Evolutionary conservation across 2,113 vertebrate genomes (phyloP), one percentile per base, ranked within the genome.

Genomic region (Leptosomus discolor): DNA sequence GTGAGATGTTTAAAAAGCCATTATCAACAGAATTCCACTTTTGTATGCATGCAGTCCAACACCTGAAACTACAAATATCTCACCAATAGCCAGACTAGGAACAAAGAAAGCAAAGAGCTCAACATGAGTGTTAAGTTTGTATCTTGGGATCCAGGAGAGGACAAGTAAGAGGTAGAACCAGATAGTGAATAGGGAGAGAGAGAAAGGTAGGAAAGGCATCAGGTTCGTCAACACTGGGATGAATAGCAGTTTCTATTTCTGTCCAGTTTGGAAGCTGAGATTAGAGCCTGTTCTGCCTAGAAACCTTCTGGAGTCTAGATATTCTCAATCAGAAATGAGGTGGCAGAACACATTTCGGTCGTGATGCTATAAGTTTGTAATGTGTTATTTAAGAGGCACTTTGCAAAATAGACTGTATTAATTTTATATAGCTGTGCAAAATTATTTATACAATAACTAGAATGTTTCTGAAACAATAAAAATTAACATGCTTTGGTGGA

Each of bases 1-100:
- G 99, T 98, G 97, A 79, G 94, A 10, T 39, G 51, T 69, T 64
- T 77, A 60, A 63, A 83, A 48, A 10, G 3, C 48, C 13, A 2
- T n/a, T 34, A 3, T 48, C 37, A 34, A 12, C 2, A 36, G 60
- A 30, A 13, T 19, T 32, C 23, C 54, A 9, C 30, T 13, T 8
- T 1, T 1, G 32, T 19, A 1, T 2, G 0, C 1, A 0, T 11
- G 32, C 11, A 21, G 1, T 15, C 24, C 58, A 23, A 4, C 30
- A 12, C 39, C 48, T 4, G 0, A 3, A 23, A 51, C 21, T 1
- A 15, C 58, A 21, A 6, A 4, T 4, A 14, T 12, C n/a, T 22
- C n/a, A 8, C 71, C 90, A 17, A 19, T 36, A 78, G 65, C 63
- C 43, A 36, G 75, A 23, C 4, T 46, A 63, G 73, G 92, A 83